Conservation (phyloP, 1,140 invertebrate species). For the Diachasmimorpha longicaudata region DNA sequence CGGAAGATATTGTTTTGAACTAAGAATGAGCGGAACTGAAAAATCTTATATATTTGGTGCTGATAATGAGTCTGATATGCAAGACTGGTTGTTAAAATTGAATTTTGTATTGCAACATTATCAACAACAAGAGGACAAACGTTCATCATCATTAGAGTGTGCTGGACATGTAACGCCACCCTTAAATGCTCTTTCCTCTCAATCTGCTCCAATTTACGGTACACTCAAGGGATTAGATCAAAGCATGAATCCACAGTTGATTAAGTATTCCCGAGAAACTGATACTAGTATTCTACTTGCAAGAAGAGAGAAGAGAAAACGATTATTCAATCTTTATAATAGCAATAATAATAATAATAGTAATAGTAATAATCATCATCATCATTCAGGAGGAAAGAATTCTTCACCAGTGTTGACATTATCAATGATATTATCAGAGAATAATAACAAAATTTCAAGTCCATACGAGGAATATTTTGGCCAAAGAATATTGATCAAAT, state of each 20-base stretch:
- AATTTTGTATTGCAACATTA: slow-evolving; percentile 77
- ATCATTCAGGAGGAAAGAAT: too few relatives aligned
- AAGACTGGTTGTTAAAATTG: slow-evolving; percentile 82
- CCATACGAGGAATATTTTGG: slow-evolving; percentile 86
- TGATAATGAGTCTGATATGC: slow-evolving; percentile 83
- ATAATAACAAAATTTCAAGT: slow-evolving; percentile 60
- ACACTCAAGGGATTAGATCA: slow-evolving; percentile 86
- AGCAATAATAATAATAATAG: slow-evolving; percentile 47
- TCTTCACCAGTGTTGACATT: slow-evolving; percentile 61
- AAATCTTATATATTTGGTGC: slow-evolving; percentile 87
- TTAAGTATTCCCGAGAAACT: slow-evolving; percentile 89
- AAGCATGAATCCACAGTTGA: slow-evolving; percentile 88
- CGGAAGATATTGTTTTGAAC: slow-evolving; percentile 86
- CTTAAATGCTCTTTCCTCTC: slow-evolving; percentile 59
- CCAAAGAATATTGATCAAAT: slow-evolving; percentile 80
- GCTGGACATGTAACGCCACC: slow-evolving; percentile 65
- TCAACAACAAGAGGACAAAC: slow-evolving; percentile 76
- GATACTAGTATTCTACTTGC: slow-evolving; percentile 82
- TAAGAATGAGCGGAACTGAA: slow-evolving; percentile 81
- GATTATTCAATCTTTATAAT: slow-evolving; percentile 72
- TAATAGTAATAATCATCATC: too few relatives aligned
- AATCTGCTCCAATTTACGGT: slow-evolving; percentile 66
- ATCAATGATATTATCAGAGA: slow-evolving; percentile 43
- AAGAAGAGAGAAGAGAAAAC: slow-evolving; percentile 76
- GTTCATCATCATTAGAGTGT: slow-evolving; percentile 69